Evolutionary conservation across 2,888 invertebrate genomes (phyloP), one percentile per base, ranked within the genome.

Genomic region (Gastrophysa polygoni): DNA sequence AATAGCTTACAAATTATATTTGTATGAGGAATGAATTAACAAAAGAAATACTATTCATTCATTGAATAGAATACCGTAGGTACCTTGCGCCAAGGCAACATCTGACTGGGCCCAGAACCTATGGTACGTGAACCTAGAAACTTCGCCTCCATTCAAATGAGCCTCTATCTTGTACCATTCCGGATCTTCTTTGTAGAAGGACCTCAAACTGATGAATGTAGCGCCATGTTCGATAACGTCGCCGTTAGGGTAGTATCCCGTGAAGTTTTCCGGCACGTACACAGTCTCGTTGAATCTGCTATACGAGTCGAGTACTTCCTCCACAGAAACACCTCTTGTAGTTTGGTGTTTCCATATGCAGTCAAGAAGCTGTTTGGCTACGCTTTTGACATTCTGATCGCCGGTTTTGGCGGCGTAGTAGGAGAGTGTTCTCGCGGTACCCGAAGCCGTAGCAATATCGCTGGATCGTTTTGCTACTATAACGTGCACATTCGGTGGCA

Each of bases 51-150:
- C 3, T 2, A 20, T 68, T 71, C n/a, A 72, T 63, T 70, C 69
- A 32, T 72, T 60, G 62, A 72, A 72, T 11, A 72, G 61, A 20
- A 72, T 52, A 46, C 67, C 72, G 52, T 72, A 72, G 16, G 66
- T 63, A 29, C 70, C 72, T 17, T 61, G 58, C 18, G 72, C 61
- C 21, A 72, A 57, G 50, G 72, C 72, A 18, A 72, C 56, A 29
- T 72, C 72, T 62, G 68, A 29, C 59, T 72, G 72, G 17, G 68
- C 62, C 72, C 72, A 72, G 66, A 71, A 72, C 54, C 72, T 67
- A 65, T 72, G 72, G 62, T 69, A 71, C 17, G 54, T 59, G 54
- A 72, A 70, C 21, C 47, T 61, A 14, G 72, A 71, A 11, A 63
- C 68, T n/a, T 55, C 56, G 8, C 72, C 72, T 18, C 72, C 71